Evolutionary conservation across 2,797 vertebrate genomes (phyloP).

Genomic region (Chanos chanos): DNA sequence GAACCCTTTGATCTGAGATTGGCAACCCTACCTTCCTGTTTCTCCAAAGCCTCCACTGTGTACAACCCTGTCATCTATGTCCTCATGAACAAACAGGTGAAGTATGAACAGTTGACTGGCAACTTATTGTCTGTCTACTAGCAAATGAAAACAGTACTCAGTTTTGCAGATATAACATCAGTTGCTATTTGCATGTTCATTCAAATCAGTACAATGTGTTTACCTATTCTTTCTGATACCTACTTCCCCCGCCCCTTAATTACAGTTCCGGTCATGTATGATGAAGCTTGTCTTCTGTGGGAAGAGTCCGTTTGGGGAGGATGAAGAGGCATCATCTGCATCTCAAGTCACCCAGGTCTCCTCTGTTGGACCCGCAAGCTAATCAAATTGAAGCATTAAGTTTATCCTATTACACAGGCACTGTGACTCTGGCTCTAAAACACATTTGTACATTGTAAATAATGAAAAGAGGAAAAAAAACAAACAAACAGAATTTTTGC

Average conservation of each 20-base stretch:
- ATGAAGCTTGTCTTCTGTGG: slow-evolving; percentile 66
- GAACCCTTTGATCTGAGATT: slow-evolving; percentile 64
- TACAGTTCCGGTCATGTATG: slow-evolving; percentile 71
- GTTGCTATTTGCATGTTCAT: no score
- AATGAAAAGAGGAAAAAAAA: slow-evolving; percentile 17
- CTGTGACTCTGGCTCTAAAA: slow-evolving; percentile 9
- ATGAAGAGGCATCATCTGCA: slow-evolving; percentile 62
- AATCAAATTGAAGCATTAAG: slow-evolving; percentile 14
- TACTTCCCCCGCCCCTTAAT: no score
- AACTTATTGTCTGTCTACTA: no score
- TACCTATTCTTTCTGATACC: neutral
- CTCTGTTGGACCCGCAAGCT: slow-evolving; percentile 61
- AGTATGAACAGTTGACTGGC: neutral
- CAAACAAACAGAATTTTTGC: slow-evolving; percentile 10
- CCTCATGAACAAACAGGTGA: slow-evolving; percentile 66
- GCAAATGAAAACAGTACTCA: no score
- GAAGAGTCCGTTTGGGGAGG: slow-evolving; percentile 58
- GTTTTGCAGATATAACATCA: no score
- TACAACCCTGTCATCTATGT: slow-evolving; percentile 72
- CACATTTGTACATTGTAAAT: slow-evolving; percentile 51
- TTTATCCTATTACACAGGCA: neutral
- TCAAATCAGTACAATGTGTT: no score
- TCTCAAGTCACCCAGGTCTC: slow-evolving; percentile 75
- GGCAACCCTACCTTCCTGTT: slow-evolving; percentile 68
- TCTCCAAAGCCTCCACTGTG: slow-evolving; percentile 74